A percentile compares a stretch with the other conserved stretches of the same genome.
These are phyloP conservation scores for Criorhina ranunculi DNA, from an alignment of 2,888 invertebrate genomes.

Conservation along the genomic window DNA sequence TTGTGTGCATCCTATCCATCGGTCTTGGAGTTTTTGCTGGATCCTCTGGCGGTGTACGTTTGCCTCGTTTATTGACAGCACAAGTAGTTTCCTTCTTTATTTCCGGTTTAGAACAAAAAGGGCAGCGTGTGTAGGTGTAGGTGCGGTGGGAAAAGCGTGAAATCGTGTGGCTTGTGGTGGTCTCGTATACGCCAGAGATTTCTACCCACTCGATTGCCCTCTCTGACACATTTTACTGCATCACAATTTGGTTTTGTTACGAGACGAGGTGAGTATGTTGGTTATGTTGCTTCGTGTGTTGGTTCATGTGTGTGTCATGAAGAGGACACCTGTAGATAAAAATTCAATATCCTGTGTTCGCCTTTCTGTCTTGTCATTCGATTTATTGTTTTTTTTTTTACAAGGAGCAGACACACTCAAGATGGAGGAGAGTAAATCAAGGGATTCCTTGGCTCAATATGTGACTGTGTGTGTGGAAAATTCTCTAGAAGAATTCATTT, in stretches of 20 bases:
- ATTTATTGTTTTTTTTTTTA: constrained; percentile 29
- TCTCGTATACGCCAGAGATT: constrained; percentile 39
- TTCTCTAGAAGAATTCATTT: constrained; percentile 44
- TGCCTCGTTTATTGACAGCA: constrained; percentile 64
- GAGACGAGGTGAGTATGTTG: constrained; percentile 11
- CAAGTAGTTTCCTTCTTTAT: constrained; percentile 73
- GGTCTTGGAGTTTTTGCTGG: neutral
- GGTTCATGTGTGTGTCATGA: constrained; percentile 28
- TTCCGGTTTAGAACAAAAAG: constrained; percentile 68
- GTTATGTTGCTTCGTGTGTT: constrained; percentile 9
- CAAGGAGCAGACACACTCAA: neutral
- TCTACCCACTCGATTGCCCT: constrained; percentile 25
- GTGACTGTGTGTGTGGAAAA: constrained; percentile 11
- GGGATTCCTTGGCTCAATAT: constrained; percentile 20
- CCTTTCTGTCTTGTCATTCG: constrained; percentile 54
- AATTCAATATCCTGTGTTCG: constrained; percentile 79
- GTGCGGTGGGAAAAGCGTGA: constrained; percentile 56
- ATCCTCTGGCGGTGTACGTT: constrained; percentile 8
- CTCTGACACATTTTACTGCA: constrained; percentile 50
- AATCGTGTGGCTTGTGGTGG: constrained; percentile 70
- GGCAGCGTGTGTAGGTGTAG: constrained; percentile 19
- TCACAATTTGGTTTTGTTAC: constrained; percentile 53
- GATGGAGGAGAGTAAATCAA: constrained; percentile 27
- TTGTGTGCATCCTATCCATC: constrained; percentile 59
- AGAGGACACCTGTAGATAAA: constrained; percentile 78